Conservation (phyloP, 2,888 invertebrate species). For the Rhingia campestris region DNA sequence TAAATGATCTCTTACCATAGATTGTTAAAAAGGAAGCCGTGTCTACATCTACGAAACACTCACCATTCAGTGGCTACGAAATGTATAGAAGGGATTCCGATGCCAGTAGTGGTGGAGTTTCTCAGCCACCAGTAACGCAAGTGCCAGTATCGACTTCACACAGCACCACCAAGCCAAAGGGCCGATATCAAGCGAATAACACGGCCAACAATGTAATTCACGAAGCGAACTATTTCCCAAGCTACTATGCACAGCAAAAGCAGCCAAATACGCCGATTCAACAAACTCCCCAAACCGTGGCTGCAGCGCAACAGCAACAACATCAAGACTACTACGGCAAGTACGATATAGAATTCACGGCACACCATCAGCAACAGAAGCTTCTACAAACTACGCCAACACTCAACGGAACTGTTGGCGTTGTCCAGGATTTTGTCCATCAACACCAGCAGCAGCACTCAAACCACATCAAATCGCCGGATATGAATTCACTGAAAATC, state of each 20-base stretch:
- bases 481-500: slow-evolving; percentile 76
- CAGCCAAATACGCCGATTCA: slow-evolving; percentile 74
- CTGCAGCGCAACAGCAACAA: slow-evolving; percentile 54
- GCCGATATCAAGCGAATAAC: slow-evolving; percentile 59
- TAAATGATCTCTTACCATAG: slow-evolving; percentile 70
- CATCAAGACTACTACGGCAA: slow-evolving; percentile 82
- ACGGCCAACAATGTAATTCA: slow-evolving; percentile 75
- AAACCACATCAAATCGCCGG: slow-evolving; percentile 72
- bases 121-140: slow-evolving; percentile 72
- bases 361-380: slow-evolving; percentile 77
- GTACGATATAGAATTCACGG: slow-evolving; percentile 80
- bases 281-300: slow-evolving; percentile 66
- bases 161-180: slow-evolving; percentile 44
- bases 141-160: slow-evolving; percentile 59
- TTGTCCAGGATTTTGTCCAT: slow-evolving; percentile 57
- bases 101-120: slow-evolving; percentile 73
- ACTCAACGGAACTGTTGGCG: slow-evolving; percentile 52
- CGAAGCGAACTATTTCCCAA: slow-evolving; percentile 78
- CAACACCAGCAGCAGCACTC: slow-evolving; percentile 75
- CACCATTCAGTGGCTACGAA: slow-evolving; percentile 81
- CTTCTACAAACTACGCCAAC: slow-evolving; percentile 67
- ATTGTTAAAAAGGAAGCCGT: slow-evolving; percentile 82
- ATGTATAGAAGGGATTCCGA: slow-evolving; percentile 78
- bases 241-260: slow-evolving; percentile 79
- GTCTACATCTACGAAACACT: slow-evolving; percentile 81